phyloP scores from a whole-genome alignment of 2,113 vertebrate genomes.

The Neodon shergylaensis region DNA sequence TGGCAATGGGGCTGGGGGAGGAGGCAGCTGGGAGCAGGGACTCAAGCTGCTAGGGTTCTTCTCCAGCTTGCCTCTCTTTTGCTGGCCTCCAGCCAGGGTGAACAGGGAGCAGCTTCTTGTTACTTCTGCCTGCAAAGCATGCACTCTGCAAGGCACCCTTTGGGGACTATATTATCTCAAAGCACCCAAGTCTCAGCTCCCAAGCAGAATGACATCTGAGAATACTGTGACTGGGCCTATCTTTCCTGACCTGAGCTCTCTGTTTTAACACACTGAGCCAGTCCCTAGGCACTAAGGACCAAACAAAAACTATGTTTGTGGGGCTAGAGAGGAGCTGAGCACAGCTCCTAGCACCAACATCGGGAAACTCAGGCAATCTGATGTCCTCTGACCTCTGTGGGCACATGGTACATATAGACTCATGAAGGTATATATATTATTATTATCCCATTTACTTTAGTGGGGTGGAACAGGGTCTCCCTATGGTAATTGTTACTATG shows the following conservation, averaged over 20 bases:
- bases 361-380: no score
- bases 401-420: neutral
- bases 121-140: neutral
- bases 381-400: neutral
- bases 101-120: neutral
- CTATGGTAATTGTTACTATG: neutral
- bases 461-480: neutral
- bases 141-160: neutral
- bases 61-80: neutral
- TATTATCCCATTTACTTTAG: neutral
- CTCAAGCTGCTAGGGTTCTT: neutral
- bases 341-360: neutral
- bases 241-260: neutral
- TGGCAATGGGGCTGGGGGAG: neutral
- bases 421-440: neutral
- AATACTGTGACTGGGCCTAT: neutral
- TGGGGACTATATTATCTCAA: no score
- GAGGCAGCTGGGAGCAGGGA: neutral
- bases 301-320: neutral
- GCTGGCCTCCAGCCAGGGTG: constrained; percentile 42
- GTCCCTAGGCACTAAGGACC: neutral
- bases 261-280: constrained; percentile 8
- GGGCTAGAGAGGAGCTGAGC: neutral
- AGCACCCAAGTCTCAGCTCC: neutral
- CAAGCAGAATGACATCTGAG: neutral